Base-by-base conservation (phyloP, 2,888 invertebrate species). In the Nasonovia ribisnigri region DNA sequence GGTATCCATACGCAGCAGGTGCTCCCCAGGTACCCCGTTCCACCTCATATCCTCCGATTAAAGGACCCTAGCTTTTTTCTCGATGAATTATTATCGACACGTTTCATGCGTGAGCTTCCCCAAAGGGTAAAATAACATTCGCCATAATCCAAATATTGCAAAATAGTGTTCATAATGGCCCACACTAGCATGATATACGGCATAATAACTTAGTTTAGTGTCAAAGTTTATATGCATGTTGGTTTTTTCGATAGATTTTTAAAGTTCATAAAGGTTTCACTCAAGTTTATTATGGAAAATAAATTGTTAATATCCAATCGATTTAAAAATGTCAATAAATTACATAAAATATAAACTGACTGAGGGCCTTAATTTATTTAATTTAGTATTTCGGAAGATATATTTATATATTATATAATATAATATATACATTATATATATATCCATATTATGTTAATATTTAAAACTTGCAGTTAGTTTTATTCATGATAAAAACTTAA, bases 11-110 rank as follows among this genome's bases (percentile, higher is more conserved):
- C 93, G 90, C 93, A 86, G 93, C 93, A 90, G 93, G 90, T 90
- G 90, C 90, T 93, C 90, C 77, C 90, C 90, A 54, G 90, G 54
- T 90, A 60, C 90, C 60, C 90, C 48, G 90, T 93, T 93, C 93
- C 93, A 84, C 84, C 84, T 60, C 90, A 93, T 90, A 90, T 90
- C 90, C 67, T 42, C 86, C 93, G 90, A 90, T 93, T 93, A 93
- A 93, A 93, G 90, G 93, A 86, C 86, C 84, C 84, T 90, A 86
- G 93, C 90, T 93, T 93, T 93, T 93, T 93, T 93, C 90, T 67
- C 93, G 93, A 93, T 93, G 93, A 93, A 90, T 93, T 93, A 93
- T 93, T 93, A 93, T 93, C 93, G 93, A 93, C 93, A 93, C 93
- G 93, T 93, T 93, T 93, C 67, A 93, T 67, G 93, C 60, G 89